Conservation (phyloP, 2,113 vertebrate species). For the Carassius gibelio region DNA sequence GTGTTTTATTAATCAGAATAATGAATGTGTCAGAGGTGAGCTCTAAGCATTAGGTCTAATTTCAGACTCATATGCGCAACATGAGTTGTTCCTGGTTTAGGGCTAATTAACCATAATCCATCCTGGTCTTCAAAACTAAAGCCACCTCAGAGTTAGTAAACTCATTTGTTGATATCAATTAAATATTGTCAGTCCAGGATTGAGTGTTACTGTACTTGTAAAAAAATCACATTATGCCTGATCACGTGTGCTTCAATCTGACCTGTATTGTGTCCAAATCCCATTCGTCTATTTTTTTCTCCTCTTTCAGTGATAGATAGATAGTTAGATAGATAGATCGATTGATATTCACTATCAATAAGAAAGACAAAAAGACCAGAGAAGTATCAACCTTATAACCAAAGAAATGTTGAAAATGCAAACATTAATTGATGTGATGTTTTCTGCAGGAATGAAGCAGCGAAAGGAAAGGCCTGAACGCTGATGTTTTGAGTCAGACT, state of each 20-base stretch:
- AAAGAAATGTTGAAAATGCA: background rate
- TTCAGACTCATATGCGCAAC: background rate
- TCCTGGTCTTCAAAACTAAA: background rate
- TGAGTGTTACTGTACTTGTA: too few species aligned
- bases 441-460: background rate
- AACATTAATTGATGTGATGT: background rate
- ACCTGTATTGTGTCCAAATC: background rate
- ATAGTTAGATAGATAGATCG: too few species aligned
- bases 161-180: background rate
- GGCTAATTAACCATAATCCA: background rate
- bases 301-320: background rate
- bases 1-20: background rate
- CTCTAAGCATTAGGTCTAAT: background rate
- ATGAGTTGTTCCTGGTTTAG: background rate
- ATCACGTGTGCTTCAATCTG: too few species aligned
- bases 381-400: background rate
- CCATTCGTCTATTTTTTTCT: too few species aligned
- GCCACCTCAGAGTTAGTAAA: background rate
- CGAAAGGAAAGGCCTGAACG: background rate
- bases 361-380: background rate
- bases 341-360: too few species aligned
- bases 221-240: too few species aligned
- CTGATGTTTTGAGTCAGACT: slow-evolving; percentile 25
- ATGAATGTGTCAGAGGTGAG: background rate
- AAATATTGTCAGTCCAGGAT: background rate